A percentile compares a stretch with the other conserved stretches of the same genome.
Conservation (phyloP, 2,888 invertebrate species). For the Platycheirus rosarum region DNA sequence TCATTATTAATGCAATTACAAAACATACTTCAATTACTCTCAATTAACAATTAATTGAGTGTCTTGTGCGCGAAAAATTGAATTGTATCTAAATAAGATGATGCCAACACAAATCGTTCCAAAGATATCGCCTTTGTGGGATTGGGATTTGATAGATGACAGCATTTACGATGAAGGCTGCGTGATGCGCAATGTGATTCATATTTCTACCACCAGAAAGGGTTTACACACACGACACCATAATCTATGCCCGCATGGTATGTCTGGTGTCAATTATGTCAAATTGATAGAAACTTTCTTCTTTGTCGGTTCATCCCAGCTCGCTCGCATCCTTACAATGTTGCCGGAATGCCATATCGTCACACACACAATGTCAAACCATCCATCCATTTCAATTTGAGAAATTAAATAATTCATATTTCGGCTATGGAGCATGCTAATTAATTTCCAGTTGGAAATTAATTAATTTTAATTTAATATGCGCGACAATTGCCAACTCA, state of each 20-base stretch:
- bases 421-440: slow-evolving; percentile 67
- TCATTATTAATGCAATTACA: slow-evolving; percentile 83
- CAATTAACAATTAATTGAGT: slow-evolving; percentile 83
- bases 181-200: slow-evolving; percentile 33
- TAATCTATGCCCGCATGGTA: slow-evolving; percentile 74
- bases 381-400: slow-evolving; percentile 71
- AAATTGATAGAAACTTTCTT: slow-evolving; percentile 70
- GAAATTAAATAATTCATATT: slow-evolving; percentile 74
- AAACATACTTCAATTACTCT: slow-evolving; percentile 83
- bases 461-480: slow-evolving; percentile 75
- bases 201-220: slow-evolving; percentile 20
- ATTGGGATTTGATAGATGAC: slow-evolving; percentile 64
- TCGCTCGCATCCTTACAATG: slow-evolving; percentile 20
- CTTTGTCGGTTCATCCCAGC: no score
- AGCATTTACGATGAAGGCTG: slow-evolving; percentile 67
- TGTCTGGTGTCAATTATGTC: slow-evolving; percentile 76
- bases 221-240: slow-evolving; percentile 47
- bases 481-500: slow-evolving; percentile 73
- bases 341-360: slow-evolving; percentile 10
- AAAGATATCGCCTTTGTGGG: slow-evolving; percentile 18
- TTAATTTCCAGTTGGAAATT: slow-evolving; percentile 71
- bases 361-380: slow-evolving; percentile 31
- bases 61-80: slow-evolving; percentile 75
- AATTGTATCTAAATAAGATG: slow-evolving; percentile 74
- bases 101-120: slow-evolving; percentile 67